Base-by-base conservation (phyloP, 2,797 vertebrate genomes). In the Pempheris klunzingeri region DNA sequence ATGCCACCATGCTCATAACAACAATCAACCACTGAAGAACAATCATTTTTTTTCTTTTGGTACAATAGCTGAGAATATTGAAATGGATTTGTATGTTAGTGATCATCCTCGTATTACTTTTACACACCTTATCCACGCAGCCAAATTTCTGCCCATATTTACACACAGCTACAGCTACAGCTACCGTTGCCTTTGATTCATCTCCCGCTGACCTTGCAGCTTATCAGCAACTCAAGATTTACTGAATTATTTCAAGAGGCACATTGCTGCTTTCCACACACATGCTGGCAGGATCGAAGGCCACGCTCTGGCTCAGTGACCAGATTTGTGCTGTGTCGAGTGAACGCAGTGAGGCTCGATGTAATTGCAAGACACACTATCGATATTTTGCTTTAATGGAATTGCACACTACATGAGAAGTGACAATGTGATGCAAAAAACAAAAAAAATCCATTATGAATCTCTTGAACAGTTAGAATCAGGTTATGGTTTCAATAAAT, bases 191-290 rank as follows among this genome's bases (percentile, higher is more conserved):
- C 66, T 59, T 65, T 6, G 7, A 53, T 79, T 77, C 59, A 60
- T 69, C 78, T 43, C 67, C 57, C 5, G 24, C 71, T 59, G 78
- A 75, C 71, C 61, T 78, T n/a, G 13, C 78, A 24, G 78, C 68
- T 83, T 67, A 87, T 84, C 81, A 83, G 43, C 78, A 63, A 38
- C 32, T 77, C 41, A 55, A 66, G 73, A 85, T 77, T 77, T 47
- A 77, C 62, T 38, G 73, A 84, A 84, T 83, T 65, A 80, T 59
- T 87, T 74, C 39, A 44, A 70, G 58, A 68, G 72, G 58, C 71
- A 55, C 57, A 47, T 49, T 20, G 57, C 49, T 41, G 53, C 43
- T 52, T 59, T 58, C 24, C 46, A 22, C 57, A 34, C 28, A 43
- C 0, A 5, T 17, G 66, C 18, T 4, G 36, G 54, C 24, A 17